Evolutionary conservation across 1,140 invertebrate genomes (phyloP).

Genomic region (Riptortus pedestris): DNA sequence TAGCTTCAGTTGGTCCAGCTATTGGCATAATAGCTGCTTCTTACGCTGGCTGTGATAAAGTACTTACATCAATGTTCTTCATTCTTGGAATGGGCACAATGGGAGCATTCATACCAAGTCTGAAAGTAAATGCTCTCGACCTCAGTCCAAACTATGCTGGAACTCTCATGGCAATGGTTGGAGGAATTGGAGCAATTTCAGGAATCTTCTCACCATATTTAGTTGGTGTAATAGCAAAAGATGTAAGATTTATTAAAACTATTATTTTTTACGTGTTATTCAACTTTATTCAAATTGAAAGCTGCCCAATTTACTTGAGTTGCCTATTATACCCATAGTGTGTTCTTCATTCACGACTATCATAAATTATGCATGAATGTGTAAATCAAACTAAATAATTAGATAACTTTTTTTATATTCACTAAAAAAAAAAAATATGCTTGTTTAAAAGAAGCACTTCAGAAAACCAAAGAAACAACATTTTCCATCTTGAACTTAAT

Average conservation of each 20-base stretch:
- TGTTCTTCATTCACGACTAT: too few relatives aligned
- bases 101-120: constrained; percentile 62
- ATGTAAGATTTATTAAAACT: constrained; percentile 50
- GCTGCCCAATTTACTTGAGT: too few relatives aligned
- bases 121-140: constrained; percentile 71
- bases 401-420: too few relatives aligned
- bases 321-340: too few relatives aligned
- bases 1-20: constrained; percentile 58
- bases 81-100: constrained; percentile 60
- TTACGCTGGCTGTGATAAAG: constrained; percentile 61
- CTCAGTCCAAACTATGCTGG: constrained; percentile 73
- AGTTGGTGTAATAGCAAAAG: constrained; percentile 60
- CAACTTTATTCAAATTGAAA: neutral
- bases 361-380: too few relatives aligned
- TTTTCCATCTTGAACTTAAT: too few relatives aligned
- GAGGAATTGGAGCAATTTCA: constrained; percentile 68
- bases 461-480: too few relatives aligned
- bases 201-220: constrained; percentile 68
- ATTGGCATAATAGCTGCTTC: constrained; percentile 68
- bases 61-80: constrained; percentile 52
- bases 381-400: too few relatives aligned
- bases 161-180: constrained; percentile 69
- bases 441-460: too few relatives aligned
- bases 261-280: too few relatives aligned
- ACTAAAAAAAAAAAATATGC: too few relatives aligned